These are phyloP conservation scores for Syngnathus rostellatus DNA, from an alignment of 2,797 vertebrate species.

Conservation along the genomic window DNA sequence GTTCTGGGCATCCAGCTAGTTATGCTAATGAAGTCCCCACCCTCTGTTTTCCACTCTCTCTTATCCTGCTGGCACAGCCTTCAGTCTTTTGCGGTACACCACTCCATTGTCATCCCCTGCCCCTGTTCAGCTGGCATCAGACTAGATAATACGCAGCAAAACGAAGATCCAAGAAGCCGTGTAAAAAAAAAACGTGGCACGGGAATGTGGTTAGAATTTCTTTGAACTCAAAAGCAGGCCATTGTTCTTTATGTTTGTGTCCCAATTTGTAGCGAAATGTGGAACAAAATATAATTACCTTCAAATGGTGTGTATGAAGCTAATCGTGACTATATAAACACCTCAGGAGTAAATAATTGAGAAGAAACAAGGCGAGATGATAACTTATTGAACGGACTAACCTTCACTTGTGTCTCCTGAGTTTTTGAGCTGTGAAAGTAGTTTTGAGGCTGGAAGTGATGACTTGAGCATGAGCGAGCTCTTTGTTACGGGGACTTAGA, in stretches of 20 bases:
- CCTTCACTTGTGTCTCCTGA: slow-evolving; percentile 23
- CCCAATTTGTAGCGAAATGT: slow-evolving; percentile 63
- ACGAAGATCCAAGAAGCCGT: slow-evolving; percentile 64
- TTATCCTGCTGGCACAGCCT: slow-evolving; percentile 68
- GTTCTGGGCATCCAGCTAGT: slow-evolving; percentile 85
- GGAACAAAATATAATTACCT: slow-evolving; percentile 56
- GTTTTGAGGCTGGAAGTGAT: slow-evolving; percentile 28
- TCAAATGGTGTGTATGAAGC: slow-evolving; percentile 31
- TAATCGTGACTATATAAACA: slow-evolving; percentile 28
- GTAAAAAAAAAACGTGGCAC: slow-evolving; percentile 57
- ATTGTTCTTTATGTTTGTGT: slow-evolving; percentile 61
- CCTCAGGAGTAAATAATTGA: slow-evolving; percentile 30
- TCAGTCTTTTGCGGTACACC: slow-evolving; percentile 61
- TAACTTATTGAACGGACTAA: slow-evolving; percentile 25
- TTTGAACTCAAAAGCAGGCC: slow-evolving; percentile 69
- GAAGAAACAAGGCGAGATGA: slow-evolving; percentile 21
- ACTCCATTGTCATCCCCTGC: slow-evolving; percentile 65
- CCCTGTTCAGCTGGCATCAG: slow-evolving; percentile 66
- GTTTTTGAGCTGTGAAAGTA: slow-evolving; percentile 32
- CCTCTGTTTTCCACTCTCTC: slow-evolving; percentile 59
- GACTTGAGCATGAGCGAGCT: slow-evolving; percentile 51
- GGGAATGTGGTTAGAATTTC: slow-evolving; percentile 64
- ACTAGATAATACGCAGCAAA: slow-evolving; percentile 67
- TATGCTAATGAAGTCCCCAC: slow-evolving; percentile 87
- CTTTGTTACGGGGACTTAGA: slow-evolving; percentile 60